Percentiles rank a stretch among this genome's conserved stretches.
phyloP scores from a whole-genome alignment of 2,888 invertebrate species.

The Brachypalpus laphriformis region DNA sequence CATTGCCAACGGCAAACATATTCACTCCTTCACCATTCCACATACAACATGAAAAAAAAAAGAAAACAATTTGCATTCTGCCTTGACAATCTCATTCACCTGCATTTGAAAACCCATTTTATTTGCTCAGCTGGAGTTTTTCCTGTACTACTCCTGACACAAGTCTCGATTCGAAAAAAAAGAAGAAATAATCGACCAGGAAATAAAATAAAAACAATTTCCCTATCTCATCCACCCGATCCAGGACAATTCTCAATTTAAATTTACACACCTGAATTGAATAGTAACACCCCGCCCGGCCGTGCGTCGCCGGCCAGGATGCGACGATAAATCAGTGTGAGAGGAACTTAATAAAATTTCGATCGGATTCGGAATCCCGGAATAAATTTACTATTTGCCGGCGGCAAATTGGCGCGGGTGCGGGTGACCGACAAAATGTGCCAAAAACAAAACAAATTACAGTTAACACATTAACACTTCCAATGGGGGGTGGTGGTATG shows the following conservation, averaged over 20 bases:
- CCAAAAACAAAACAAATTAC: slow-evolving; percentile 74
- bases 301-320: not conserved
- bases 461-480: slow-evolving; percentile 66
- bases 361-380: slow-evolving; percentile 38
- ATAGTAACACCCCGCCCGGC: not conserved
- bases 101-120: slow-evolving; percentile 59
- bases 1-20: not conserved
- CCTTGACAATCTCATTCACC: slow-evolving; percentile 40
- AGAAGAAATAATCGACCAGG: not conserved
- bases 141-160: not conserved
- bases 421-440: slow-evolving; percentile 54
- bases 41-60: not conserved
- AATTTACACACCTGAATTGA: slow-evolving; percentile 50
- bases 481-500: not conserved
- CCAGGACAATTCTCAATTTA: slow-evolving; percentile 52
- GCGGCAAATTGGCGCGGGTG: slow-evolving; percentile 40
- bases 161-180: slow-evolving; percentile 21
- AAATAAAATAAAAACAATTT: slow-evolving; percentile 24
- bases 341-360: slow-evolving; percentile 64
- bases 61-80: slow-evolving; percentile 19
- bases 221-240: not conserved
- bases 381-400: slow-evolving; percentile 50
- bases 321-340: slow-evolving; percentile 60
- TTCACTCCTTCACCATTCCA: not conserved
- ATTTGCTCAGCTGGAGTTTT: slow-evolving; percentile 57